phyloP scores from a whole-genome alignment of 2,113 vertebrate species.

The Actenoides hombroni region DNA sequence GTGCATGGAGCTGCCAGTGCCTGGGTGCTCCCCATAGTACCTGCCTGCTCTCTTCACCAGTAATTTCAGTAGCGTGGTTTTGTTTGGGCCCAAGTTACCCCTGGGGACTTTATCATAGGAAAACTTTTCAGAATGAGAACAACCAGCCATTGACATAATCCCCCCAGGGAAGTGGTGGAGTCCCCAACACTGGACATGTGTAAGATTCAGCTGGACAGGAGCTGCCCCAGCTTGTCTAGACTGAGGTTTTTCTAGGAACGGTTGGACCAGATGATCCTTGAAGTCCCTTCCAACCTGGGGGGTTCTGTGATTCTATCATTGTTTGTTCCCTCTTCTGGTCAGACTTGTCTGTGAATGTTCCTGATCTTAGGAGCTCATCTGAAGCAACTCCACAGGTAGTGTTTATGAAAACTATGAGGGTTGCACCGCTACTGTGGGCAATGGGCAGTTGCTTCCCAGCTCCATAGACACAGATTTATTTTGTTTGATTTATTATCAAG shows the following conservation, averaged over 20 bases:
- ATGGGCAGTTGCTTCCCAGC: background rate
- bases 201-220: background rate
- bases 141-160: background rate
- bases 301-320: background rate
- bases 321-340: background rate
- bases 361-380: background rate
- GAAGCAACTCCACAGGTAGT: background rate
- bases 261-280: background rate
- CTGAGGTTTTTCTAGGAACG: background rate
- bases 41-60: background rate
- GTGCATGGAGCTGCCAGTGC: fast-evolving
- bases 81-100: background rate
- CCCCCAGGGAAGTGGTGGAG: background rate
- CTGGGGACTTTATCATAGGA: background rate
- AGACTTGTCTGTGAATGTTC: background rate
- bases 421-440: background rate
- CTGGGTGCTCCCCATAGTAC: background rate
- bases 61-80: background rate
- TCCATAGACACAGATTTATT: background rate
- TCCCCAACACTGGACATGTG: background rate
- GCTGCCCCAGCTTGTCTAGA: background rate
- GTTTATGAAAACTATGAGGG: background rate
- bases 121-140: no score
- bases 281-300: background rate
- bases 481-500: background rate